A percentile compares a stretch with the other conserved stretches of the same genome.
Conservation (phyloP, 1,140 invertebrate species). For the Drosophila varians region DNA sequence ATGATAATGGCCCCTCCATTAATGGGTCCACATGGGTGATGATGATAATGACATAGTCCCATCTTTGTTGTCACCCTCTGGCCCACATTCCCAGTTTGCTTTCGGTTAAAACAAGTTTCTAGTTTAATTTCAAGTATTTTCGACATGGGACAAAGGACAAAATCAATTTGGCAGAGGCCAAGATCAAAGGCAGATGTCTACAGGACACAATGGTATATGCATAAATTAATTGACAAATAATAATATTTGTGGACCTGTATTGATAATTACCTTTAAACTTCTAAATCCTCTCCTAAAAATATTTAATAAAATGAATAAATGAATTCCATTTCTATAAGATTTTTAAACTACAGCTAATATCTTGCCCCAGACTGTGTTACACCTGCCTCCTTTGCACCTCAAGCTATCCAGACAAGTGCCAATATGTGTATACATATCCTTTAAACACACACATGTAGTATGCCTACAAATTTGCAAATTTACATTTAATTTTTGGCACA, state of each 20-base stretch:
- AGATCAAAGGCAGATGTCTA: neutral
- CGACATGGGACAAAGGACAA: neutral
- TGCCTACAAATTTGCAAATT: slow-evolving; percentile 9
- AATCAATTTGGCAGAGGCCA: neutral
- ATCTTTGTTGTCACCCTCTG: slow-evolving; percentile 18
- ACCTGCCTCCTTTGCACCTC: neutral
- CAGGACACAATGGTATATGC: neutral
- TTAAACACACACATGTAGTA: neutral
- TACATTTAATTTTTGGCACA: slow-evolving; percentile 42
- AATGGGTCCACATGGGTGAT: slow-evolving; percentile 12
- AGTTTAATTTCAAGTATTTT: slow-evolving; percentile 40
- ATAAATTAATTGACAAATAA: neutral
- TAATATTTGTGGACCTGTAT: neutral
- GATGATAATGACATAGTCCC: slow-evolving; percentile 16
- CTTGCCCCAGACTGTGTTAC: neutral
- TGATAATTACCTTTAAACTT: no score
- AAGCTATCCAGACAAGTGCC: neutral
- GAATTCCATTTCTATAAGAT: neutral
- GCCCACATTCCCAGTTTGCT: slow-evolving; percentile 30
- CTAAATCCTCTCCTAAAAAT: no score
- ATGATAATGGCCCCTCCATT: neutral
- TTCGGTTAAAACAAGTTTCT: slow-evolving; percentile 64
- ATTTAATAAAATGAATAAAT: no score
- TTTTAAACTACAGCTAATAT: neutral
- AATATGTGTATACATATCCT: neutral